Conservation (phyloP, 2,113 vertebrate genomes). For the Lepus americanus region DNA sequence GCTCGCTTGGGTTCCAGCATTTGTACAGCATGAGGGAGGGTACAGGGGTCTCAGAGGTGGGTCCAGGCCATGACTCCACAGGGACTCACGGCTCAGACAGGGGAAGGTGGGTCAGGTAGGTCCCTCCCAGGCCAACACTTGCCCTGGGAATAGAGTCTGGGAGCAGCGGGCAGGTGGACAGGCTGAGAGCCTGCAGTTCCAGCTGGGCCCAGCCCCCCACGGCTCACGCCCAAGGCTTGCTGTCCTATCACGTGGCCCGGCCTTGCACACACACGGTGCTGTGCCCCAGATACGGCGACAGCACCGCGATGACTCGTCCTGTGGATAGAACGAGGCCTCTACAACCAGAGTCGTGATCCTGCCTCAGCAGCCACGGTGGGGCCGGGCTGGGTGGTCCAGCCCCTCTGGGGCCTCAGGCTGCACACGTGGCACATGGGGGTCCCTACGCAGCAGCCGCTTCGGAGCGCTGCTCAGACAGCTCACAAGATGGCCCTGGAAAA, state of each 20-base stretch:
- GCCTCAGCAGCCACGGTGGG: too few relatives aligned
- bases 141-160: neutral
- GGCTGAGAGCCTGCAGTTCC: accelerated
- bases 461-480: accelerated
- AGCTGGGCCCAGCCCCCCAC: neutral
- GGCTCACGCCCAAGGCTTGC: neutral
- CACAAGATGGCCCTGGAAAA: neutral
- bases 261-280: neutral
- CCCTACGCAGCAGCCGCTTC: neutral
- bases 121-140: neutral
- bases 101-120: neutral
- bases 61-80: too few relatives aligned
- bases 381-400: accelerated
- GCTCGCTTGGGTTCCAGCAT: neutral
- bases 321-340: neutral
- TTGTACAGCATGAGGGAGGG: neutral
- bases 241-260: too few relatives aligned
- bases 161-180: neutral
- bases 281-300: accelerated
- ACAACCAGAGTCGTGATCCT: neutral
- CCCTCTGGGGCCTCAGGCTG: neutral
- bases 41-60: neutral
- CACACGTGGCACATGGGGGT: neutral
- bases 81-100: neutral
- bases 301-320: too few relatives aligned